phyloP scores from a whole-genome alignment of 30 jellyfish, hydroid and myxozoan species.

The Catostylus mosaicus region DNA sequence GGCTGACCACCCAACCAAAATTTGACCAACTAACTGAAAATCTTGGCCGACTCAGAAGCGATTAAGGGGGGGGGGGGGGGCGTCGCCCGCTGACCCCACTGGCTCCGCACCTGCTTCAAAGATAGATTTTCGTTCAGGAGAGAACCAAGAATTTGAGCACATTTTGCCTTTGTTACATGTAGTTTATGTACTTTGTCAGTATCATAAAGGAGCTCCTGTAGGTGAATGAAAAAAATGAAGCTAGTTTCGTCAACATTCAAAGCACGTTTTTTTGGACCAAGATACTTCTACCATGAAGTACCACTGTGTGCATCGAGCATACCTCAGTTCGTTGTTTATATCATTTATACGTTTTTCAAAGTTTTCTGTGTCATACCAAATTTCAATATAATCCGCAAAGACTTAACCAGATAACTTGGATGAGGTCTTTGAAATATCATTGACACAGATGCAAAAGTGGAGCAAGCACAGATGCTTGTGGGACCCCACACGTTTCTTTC shows the following conservation, averaged over 20 bases:
- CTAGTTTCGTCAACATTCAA: conserved; percentile 59
- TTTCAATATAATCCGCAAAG: conserved; percentile 43
- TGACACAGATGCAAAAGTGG: conserved; percentile 5
- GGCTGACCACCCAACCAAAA: no score
- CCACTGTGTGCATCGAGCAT: no score
- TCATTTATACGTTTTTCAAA: conserved; percentile 16
- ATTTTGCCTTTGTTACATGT: conserved; percentile 7
- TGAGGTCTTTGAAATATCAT: conserved; percentile 44
- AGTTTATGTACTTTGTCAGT: conserved; percentile 19
- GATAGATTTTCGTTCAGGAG: conserved; percentile 42
- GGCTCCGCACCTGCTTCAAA: no score
- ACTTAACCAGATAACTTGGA: conserved; percentile 9
- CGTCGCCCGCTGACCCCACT: no score
- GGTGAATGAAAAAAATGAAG: conserved; percentile 24
- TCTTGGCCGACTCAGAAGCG: no score
- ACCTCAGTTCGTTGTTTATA: conserved; percentile 63
- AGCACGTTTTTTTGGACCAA: conserved; percentile 49
- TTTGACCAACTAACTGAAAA: no score
- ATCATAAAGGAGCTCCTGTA: conserved; percentile 19
- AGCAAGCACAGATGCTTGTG: conserved; percentile 12
- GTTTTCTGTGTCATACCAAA: conserved; percentile 15
- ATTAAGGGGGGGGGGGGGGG: no score
- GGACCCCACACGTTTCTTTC: conserved; percentile 21
- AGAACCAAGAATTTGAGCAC: conserved; percentile 49
- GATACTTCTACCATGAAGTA: conserved; percentile 49